Evolutionary conservation across 2,888 invertebrate genomes (phyloP).

Genomic region (Leuctra nigra): DNA sequence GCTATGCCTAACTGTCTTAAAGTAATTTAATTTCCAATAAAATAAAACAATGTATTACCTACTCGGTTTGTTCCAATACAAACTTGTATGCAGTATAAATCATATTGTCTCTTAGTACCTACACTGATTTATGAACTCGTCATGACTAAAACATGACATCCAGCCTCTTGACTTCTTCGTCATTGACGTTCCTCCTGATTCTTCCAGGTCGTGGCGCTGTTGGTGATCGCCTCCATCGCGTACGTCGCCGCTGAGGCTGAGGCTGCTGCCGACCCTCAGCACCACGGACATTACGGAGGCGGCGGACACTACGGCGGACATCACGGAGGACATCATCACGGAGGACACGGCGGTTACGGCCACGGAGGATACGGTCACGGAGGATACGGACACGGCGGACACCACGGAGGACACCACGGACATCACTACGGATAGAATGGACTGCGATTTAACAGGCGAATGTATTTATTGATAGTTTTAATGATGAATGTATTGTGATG

Average conservation of each 20-base stretch:
- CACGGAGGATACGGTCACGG: neutral
- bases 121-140: too few species aligned
- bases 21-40: too few species aligned
- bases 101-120: too few species aligned
- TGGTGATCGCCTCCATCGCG: neutral
- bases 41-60: too few species aligned
- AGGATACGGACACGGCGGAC: neutral
- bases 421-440: conserved; percentile 4
- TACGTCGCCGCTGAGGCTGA: neutral
- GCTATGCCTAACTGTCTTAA: too few species aligned
- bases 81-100: too few species aligned
- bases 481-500: too few species aligned
- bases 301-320: neutral
- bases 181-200: neutral
- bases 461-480: too few species aligned
- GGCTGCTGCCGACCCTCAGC: too few species aligned
- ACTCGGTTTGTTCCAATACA: too few species aligned
- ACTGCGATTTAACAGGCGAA: too few species aligned
- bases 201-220: neutral
- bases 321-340: neutral
- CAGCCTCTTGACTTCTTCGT: neutral
- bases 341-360: neutral
- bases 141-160: too few species aligned
- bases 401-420: neutral
- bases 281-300: neutral